Evolutionary conservation across 1,140 invertebrate genomes (phyloP), one percentile per base, ranked within the genome.

Genomic region (Littorina saxatilis): DNA sequence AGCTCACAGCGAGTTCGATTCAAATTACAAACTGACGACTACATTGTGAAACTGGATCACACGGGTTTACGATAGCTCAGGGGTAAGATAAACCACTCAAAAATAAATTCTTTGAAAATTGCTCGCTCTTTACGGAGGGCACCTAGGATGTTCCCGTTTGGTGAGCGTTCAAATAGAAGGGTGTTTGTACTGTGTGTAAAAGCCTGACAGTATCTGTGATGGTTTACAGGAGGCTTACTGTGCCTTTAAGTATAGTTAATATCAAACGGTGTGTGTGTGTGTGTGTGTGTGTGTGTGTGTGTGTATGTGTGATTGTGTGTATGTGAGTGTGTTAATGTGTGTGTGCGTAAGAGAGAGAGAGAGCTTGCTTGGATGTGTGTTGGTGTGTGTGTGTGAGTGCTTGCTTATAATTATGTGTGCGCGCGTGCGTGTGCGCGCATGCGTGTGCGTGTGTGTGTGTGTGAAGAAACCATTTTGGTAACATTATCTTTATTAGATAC

Each of bases 351-450:
- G 23, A 32, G 58, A 23, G 58, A 1, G 77, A 52, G 58, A 32
- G 40, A 27, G 37, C 23, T 3, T 79, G 58, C 40, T 37, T 68
- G 27, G 66, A 37, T 61, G 47, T 63, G 58, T 63, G 58, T 66
- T 20, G 66, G 58, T 79, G 52, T 66, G 58, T 79, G 37, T 61
- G 27, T 79, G 58, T 66, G 47, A 40, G 61, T 68, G 61, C 43
- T 39, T 68, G 40, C 43, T 37, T 35, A 32, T 35, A 32, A 13
- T 27, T 35, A 32, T 17, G 61, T 35, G 61, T 1, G 29, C 20
- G 61, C 29, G 61, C 20, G 61, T 32, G 61, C 35, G 61, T 37
- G 61, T 66, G 61, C 35, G 61, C 35, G 61, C 35, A 32, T 66
- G 61, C 35, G 61, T 66, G 61, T 66, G 61, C 35, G 61, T 29